These are phyloP conservation scores for Malthinus seriepunctatus DNA, from an alignment of 2,888 invertebrate species.

Conservation along the genomic window DNA sequence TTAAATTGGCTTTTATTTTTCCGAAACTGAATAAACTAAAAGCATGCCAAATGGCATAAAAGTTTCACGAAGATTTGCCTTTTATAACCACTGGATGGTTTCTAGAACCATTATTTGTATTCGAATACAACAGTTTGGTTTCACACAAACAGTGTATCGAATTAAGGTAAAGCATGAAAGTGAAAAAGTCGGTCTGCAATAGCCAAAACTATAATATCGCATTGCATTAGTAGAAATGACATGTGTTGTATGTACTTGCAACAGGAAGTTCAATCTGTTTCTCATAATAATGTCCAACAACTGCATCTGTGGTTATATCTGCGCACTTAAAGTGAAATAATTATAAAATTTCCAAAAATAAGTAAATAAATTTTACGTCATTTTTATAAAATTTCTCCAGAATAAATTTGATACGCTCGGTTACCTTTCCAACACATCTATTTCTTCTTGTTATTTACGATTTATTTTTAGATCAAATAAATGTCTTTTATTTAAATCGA, in stretches of 20 bases:
- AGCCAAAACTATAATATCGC: slow-evolving; percentile 35
- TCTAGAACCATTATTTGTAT: no score
- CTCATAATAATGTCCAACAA: slow-evolving; percentile 42
- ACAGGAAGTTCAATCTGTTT: slow-evolving; percentile 52
- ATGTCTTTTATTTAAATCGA: no score
- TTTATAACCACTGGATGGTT: no score
- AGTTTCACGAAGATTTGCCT: no score
- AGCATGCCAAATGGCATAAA: no score
- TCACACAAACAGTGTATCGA: slow-evolving; percentile 20
- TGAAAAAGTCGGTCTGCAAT: slow-evolving; percentile 22
- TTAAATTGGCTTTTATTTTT: no score
- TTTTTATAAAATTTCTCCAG: no score
- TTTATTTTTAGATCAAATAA: no score
- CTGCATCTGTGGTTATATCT: slow-evolving; percentile 20
- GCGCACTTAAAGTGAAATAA: neutral
- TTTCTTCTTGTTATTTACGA: no score
- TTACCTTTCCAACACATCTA: no score
- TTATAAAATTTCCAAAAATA: neutral
- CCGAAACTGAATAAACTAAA: no score
- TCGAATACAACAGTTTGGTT: neutral
- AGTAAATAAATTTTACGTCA: neutral
- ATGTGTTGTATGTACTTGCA: slow-evolving; percentile 34
- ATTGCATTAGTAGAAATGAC: slow-evolving; percentile 37
- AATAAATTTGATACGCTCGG: no score
- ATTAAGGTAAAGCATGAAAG: slow-evolving; percentile 10